A percentile compares a stretch with the other conserved stretches of the same genome.
Evolutionary conservation across 1,140 invertebrate genomes (phyloP).

Genomic region (Anagrus nilaparvatae): DNA sequence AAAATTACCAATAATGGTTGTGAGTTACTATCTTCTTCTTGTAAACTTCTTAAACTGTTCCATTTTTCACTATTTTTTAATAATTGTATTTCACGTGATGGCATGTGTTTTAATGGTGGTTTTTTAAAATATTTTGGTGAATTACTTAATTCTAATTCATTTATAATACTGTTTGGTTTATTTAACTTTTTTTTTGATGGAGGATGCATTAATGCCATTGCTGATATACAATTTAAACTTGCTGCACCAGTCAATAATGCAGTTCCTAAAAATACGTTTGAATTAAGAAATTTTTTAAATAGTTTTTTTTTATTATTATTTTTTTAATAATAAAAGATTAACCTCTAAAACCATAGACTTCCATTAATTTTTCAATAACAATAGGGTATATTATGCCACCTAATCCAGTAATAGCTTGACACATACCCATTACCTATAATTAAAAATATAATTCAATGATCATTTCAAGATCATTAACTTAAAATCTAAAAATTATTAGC

Average conservation of each 20-base stretch:
- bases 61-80: conserved; percentile 19
- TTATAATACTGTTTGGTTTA: conserved; percentile 31
- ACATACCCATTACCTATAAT: conserved; percentile 34
- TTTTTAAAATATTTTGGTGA: conserved; percentile 1
- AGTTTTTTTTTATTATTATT: background rate
- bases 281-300: no score
- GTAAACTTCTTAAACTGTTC: conserved; percentile 35
- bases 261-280: conserved; percentile 29
- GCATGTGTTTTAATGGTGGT: background rate
- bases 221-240: conserved; percentile 33
- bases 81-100: conserved; percentile 2
- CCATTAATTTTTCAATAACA: conserved; percentile 32
- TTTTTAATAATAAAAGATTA: conserved; percentile 10
- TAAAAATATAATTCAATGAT: conserved; percentile 2
- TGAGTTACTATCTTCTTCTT: conserved; percentile 21
- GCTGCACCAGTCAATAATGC: conserved; percentile 33
- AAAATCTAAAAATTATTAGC: background rate
- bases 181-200: conserved; percentile 2
- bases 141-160: background rate
- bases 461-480: background rate
- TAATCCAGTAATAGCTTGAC: conserved; percentile 33
- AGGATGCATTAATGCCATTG: conserved; percentile 39
- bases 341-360: conserved; percentile 35
- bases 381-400: conserved; percentile 36
- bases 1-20: conserved; percentile 6